Evolutionary conservation across 1,140 invertebrate species (phyloP).

Genomic region (Probaryconus sp.): DNA sequence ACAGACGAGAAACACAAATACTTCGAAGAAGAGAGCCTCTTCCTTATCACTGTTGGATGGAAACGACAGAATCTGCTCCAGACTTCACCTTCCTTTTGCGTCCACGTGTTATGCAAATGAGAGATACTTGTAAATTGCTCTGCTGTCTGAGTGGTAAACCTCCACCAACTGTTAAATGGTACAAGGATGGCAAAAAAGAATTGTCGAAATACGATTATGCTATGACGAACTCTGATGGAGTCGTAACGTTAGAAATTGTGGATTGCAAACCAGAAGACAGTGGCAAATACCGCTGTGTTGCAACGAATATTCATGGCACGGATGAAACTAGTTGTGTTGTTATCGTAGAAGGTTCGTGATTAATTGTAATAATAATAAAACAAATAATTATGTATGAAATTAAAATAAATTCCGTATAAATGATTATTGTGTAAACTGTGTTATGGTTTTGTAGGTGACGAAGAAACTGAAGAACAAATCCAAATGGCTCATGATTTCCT

Average conservation of each 20-base stretch:
- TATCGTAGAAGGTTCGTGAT: conserved; percentile 93
- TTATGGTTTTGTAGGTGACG: conserved; percentile 61
- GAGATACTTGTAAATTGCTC: conserved; percentile 96
- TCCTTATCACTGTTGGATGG: conserved; percentile 92
- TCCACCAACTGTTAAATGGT: conserved; percentile 93
- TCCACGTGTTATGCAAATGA: conserved; percentile 97
- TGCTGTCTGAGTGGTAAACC: conserved; percentile 97
- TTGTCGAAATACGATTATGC: conserved; percentile 93
- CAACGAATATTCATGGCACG: conserved; percentile 93
- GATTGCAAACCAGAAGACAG: conserved; percentile 96
- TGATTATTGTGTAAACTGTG: conserved; percentile 32
- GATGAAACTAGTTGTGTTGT: conserved; percentile 97
- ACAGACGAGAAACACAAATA: conserved; percentile 85
- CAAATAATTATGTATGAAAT: background rate
- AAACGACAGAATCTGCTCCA: conserved; percentile 92
- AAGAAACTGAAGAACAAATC: conserved; percentile 87
- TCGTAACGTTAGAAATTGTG: conserved; percentile 97
- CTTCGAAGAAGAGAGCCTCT: conserved; percentile 87
- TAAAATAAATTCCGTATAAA: conserved; percentile 23
- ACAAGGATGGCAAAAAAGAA: conserved; percentile 94
- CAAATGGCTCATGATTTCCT: conserved; percentile 90
- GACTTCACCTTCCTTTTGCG: conserved; percentile 98
- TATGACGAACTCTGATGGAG: conserved; percentile 93
- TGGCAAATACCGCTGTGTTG: conserved; percentile 96
- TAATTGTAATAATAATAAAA: background rate